phyloP scores from a whole-genome alignment of 2,113 vertebrate genomes.

The Brachyhypopomus gauderio region DNA sequence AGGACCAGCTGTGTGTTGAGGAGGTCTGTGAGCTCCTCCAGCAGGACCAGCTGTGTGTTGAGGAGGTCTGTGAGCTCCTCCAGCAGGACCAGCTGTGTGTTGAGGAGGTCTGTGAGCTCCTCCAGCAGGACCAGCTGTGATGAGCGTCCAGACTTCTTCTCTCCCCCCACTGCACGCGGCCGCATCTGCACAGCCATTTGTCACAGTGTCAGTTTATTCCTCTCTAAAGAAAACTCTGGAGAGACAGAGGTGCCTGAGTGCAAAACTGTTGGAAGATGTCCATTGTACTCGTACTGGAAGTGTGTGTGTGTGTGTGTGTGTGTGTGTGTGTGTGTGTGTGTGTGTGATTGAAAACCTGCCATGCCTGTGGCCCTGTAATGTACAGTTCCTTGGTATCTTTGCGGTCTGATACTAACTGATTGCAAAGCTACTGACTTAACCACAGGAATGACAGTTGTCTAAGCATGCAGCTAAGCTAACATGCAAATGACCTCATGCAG shows the following conservation, averaged over 20 bases:
- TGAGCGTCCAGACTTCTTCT: background rate
- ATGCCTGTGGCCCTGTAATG: no score
- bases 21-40: background rate
- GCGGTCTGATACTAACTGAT: conserved; percentile 13
- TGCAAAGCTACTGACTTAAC: background rate
- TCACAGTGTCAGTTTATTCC: conserved; percentile 13
- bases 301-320: conserved; percentile 6
- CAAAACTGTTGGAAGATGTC: conserved; percentile 28
- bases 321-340: background rate
- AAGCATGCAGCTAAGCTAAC: background rate
- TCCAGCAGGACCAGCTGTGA: background rate
- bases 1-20: background rate
- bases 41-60: background rate
- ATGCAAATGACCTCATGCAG: conserved; percentile 6
- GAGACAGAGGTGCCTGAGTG: conserved; percentile 8
- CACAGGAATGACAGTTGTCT: conserved; percentile 23
- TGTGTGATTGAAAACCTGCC: conserved; percentile 2
- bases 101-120: background rate
- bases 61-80: background rate
- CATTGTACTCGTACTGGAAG: background rate
- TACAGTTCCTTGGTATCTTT: background rate
- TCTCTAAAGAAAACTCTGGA: conserved; percentile 34
- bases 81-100: background rate
- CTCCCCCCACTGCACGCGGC: background rate
- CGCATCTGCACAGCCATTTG: conserved; percentile 1